A percentile compares a stretch with the other conserved stretches of the same genome.
Conservation (phyloP, 2,888 invertebrate genomes). For the Nemotelus nigrinus region DNA sequence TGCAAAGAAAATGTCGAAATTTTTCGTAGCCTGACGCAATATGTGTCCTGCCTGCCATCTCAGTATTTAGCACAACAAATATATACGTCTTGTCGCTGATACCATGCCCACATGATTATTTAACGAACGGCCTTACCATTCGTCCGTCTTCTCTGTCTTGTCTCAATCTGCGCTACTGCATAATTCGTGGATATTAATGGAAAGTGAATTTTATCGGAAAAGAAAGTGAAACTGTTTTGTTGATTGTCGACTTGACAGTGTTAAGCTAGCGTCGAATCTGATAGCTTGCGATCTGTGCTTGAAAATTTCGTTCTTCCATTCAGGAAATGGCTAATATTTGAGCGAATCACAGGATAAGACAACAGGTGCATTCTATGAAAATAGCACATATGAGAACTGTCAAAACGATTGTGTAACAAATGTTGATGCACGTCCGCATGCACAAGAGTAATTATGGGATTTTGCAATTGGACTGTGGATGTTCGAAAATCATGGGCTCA, state of each 20-base stretch:
- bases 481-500: slow-evolving; percentile 32
- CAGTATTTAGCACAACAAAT: neutral
- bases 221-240: slow-evolving; percentile 41
- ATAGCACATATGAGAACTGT: slow-evolving; percentile 22
- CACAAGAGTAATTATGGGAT: slow-evolving; percentile 2
- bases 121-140: too few relatives aligned
- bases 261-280: neutral
- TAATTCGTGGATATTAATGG: slow-evolving; percentile 36
- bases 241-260: slow-evolving; percentile 16
- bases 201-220: slow-evolving; percentile 44
- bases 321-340: slow-evolving; percentile 6
- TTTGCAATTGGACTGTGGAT: slow-evolving; percentile 16
- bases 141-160: slow-evolving; percentile 3
- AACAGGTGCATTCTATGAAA: slow-evolving; percentile 3
- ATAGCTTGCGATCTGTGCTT: neutral
- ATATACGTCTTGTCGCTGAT: neutral
- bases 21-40: neutral
- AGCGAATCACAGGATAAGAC: neutral
- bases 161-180: neutral
- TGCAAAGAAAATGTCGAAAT: slow-evolving; percentile 26
- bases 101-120: neutral
- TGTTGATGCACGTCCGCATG: neutral
- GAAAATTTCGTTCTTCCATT: slow-evolving; percentile 1
- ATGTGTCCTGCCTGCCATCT: neutral
- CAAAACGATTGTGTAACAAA: slow-evolving; percentile 31